Base-by-base conservation (phyloP, 2,113 vertebrate genomes). In the Lonchura striata region DNA sequence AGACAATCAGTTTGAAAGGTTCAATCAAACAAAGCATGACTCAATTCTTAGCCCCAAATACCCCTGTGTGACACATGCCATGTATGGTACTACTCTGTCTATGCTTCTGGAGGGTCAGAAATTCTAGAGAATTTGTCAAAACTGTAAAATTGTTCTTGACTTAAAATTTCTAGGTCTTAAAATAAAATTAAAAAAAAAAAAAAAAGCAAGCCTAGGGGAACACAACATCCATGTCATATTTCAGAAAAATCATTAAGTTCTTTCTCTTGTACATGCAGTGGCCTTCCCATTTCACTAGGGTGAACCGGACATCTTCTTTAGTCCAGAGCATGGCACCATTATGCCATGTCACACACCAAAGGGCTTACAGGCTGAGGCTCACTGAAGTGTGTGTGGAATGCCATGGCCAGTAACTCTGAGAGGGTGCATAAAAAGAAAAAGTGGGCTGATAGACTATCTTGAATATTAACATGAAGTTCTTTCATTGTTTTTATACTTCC, bases 11-110 rank as follows among this genome's bases (percentile, higher is more conserved):
- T 91, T 84, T 71, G 77, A 88, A 95, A 86, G 54, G 54, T 77
- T 93, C 69, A 77, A 90, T 88, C 54, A 91, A 92, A 86, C 57
- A 96, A 91, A 89, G 57, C 65, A 56, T 33, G 79, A 86, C 79
- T 94, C 50, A 93, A 25, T 83, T 86, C 64, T 42, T 19, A 46
- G 50, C 44, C 46, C 50, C 1, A 3, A 90, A 63, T 42, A 59
- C 23, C 54, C 27, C 47, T 28, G 21, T 81, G 35, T 88, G 65
- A 89, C 79, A 78, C 23, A 54, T 39, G 33, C 53, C 70, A 60
- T 1, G 4, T 28, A 57, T 30, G 37, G 66, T 50, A 88, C 54
- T 53, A 25, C 30, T 87, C 56, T 80, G 46, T 14, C 59, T 90
- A 31, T 61, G 46, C 31, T 93, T 35, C 88, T 65, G 46, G 42